Evolutionary conservation across 2,797 vertebrate genomes (phyloP).

Genomic region (Pantherophis vulpinus): DNA sequence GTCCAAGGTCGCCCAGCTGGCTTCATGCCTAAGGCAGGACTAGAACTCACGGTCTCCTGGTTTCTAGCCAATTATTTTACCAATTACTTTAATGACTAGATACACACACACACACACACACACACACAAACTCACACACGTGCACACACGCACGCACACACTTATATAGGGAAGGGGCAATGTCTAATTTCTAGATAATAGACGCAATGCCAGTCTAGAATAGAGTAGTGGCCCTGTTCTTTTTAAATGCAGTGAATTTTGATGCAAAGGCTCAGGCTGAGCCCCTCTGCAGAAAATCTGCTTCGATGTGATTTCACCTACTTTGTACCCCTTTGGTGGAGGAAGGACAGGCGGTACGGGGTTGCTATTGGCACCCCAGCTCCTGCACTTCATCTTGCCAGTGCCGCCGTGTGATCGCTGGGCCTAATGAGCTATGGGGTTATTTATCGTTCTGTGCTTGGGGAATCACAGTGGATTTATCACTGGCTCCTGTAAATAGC

Average conservation of each 20-base stretch:
- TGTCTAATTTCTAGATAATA: not conserved
- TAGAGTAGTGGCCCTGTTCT: no score
- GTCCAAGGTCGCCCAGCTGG: not conserved
- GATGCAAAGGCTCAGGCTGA: not conserved
- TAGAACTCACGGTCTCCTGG: not conserved
- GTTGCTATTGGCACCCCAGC: constrained; percentile 41
- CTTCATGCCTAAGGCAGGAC: not conserved
- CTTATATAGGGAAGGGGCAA: not conserved
- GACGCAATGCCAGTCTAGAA: not conserved
- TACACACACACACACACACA: not conserved
- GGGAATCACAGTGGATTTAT: constrained; percentile 71
- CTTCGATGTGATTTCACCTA: not conserved
- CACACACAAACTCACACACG: fast-evolving
- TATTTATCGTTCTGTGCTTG: constrained; percentile 67
- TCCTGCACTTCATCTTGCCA: constrained; percentile 65
- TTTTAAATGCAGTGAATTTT: not conserved
- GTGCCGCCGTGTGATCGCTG: constrained; percentile 61
- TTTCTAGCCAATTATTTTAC: not conserved
- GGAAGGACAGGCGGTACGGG: not conserved
- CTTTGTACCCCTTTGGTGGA: not conserved
- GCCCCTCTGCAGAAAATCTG: not conserved
- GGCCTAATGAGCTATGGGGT: constrained; percentile 71
- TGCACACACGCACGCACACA: not conserved
- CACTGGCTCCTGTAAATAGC: constrained; percentile 69
- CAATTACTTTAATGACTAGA: not conserved